Evolutionary conservation across 2,113 vertebrate genomes (phyloP), one percentile per base, ranked within the genome.

Genomic region (Ictalurus punctatus): DNA sequence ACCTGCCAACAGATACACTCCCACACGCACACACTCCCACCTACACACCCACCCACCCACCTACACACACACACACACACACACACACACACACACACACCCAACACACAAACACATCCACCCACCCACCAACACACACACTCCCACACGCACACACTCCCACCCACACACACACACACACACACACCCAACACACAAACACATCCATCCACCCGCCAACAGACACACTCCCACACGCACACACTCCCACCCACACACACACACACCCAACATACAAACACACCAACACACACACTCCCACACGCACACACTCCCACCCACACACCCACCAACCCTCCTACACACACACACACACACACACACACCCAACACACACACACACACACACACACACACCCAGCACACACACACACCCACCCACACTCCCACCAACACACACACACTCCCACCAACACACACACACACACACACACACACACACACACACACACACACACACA

Each of bases 241-340:
- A 34, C 34, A 34, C 34, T 1, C 34, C 34, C 34, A 34, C 1
- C 1, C 34, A 34, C 34, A 34, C 34, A 34, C 34, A 34, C 34
- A 34, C 34, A 34, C 34, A 34, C 34, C 40, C 40, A 44, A 44
- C 40, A 3, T 0, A 44, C 34, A 34, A 0, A 34, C 34, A 34
- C 34, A 3, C 40, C 40, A 44, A 0, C 40, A 3, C 2, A 81
- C 73, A 69, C 34, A 21, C 67, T 79, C 89, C 79, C 48, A 67
- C 40, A 27, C 65, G 54, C 34, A 34, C 34, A 34, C 34, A 34
- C 34, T 0, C 40, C 40, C 2, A 81, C 73, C 59, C 34, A 21
- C 67, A 82, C 89, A 89, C 79, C 80, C 86, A 81, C 79, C 48
- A 37, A 79, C 10, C n/a, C n/a, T n/a, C n/a, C n/a, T n/a, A n/a